A percentile compares a stretch with the other conserved stretches of the same genome.
These are phyloP conservation scores for Strigamia transsilvanica DNA, from an alignment of 2,888 invertebrate genomes.

Conservation along the genomic window DNA sequence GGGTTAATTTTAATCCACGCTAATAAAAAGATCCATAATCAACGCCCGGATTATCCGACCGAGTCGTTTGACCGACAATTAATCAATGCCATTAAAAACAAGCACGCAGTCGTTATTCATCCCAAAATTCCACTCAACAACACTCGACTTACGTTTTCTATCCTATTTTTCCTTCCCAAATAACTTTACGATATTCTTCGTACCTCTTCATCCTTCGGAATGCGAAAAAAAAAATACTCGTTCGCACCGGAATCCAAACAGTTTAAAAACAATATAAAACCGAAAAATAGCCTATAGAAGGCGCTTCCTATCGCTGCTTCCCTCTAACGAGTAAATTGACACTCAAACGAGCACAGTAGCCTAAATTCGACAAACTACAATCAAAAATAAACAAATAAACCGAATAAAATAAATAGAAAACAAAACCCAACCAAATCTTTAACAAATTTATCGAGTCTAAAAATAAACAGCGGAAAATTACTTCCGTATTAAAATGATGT, in stretches of 20 bases:
- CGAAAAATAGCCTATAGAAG: background rate
- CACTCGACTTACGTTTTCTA: too few relatives aligned
- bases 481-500: background rate
- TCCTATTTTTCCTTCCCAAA: too few relatives aligned
- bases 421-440: background rate
- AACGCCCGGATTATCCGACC: too few relatives aligned
- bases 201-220: background rate
- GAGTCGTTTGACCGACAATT: too few relatives aligned
- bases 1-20: too few relatives aligned
- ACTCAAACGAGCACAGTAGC: background rate
- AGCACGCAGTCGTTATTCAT: too few relatives aligned
- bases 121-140: too few relatives aligned
- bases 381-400: background rate
- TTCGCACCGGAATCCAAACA: background rate
- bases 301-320: background rate
- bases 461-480: background rate
- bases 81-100: too few relatives aligned
- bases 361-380: background rate
- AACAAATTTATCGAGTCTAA: background rate
- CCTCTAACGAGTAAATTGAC: conserved; percentile 16
- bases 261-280: background rate
- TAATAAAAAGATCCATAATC: too few relatives aligned
- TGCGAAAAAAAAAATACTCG: background rate
- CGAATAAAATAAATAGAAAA: too few relatives aligned
- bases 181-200: background rate